A percentile compares a stretch with the other conserved stretches of the same genome.
phyloP scores from a whole-genome alignment of 2,888 invertebrate species.

The Trileptium ribeirensis region DNA sequence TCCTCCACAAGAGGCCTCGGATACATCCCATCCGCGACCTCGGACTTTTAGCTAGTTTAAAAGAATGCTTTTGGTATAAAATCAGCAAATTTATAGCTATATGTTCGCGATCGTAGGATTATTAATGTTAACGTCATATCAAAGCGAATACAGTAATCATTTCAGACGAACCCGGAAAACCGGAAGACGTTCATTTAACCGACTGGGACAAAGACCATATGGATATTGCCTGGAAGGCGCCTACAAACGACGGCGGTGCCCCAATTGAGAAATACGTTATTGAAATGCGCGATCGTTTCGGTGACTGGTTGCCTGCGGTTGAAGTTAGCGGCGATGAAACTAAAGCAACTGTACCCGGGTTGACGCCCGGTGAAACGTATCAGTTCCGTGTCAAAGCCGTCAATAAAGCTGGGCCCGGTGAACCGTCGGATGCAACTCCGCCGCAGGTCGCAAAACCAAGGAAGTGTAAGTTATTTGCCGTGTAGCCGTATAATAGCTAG shows the following conservation, averaged over 20 bases:
- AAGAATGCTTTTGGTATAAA: too few species aligned
- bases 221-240: constrained; percentile 90
- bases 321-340: constrained; percentile 60
- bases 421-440: constrained; percentile 76
- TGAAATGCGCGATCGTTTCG: constrained; percentile 51
- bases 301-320: constrained; percentile 48
- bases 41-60: too few species aligned
- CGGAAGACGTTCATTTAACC: constrained; percentile 58
- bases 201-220: constrained; percentile 95
- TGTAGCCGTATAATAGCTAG: too few species aligned
- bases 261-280: constrained; percentile 61
- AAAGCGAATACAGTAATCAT: too few species aligned
- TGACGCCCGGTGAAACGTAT: constrained; percentile 82
- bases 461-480: constrained; percentile 40
- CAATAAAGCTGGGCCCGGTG: constrained; percentile 83
- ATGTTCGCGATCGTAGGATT: too few species aligned
- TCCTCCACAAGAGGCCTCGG: too few species aligned
- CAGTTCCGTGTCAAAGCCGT: constrained; percentile 72
- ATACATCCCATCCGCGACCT: too few species aligned
- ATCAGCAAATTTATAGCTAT: too few species aligned
- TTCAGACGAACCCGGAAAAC: constrained; percentile 48
- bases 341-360: constrained; percentile 72
- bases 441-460: constrained; percentile 72
- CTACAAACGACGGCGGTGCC: constrained; percentile 81
- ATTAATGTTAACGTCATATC: too few species aligned